A percentile compares a stretch with the other conserved stretches of the same genome.
Evolutionary conservation across 2,888 invertebrate genomes (phyloP).

Genomic region (Uloborus plumipes): DNA sequence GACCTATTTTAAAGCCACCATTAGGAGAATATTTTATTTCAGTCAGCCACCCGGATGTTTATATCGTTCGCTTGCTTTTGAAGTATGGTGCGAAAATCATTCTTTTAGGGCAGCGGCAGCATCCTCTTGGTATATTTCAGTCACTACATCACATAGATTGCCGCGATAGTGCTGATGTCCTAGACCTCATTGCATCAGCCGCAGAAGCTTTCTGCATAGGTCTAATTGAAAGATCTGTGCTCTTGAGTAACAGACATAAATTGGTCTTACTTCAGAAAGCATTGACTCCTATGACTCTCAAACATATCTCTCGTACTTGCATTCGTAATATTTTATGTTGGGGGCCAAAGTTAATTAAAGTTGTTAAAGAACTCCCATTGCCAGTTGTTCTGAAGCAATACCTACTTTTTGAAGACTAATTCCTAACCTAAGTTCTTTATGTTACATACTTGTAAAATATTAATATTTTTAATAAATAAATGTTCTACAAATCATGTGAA

Average conservation of each 20-base stretch:
- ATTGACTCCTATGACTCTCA: constrained; percentile 78
- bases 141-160: constrained; percentile 78
- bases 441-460: not conserved
- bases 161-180: constrained; percentile 74
- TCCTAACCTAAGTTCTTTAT: not conserved
- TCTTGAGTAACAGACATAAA: constrained; percentile 79
- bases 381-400: constrained; percentile 79
- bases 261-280: constrained; percentile 78
- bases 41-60: constrained; percentile 78
- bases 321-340: constrained; percentile 76
- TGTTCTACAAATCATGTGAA: too few species aligned
- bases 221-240: constrained; percentile 82
- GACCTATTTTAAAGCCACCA: constrained; percentile 82
- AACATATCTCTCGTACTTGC: constrained; percentile 78
- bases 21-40: constrained; percentile 76
- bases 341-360: constrained; percentile 46
- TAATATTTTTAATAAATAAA: not conserved
- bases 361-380: constrained; percentile 76
- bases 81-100: constrained; percentile 79
- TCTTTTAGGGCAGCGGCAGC: constrained; percentile 84
- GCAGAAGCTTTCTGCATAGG: constrained; percentile 84
- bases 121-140: constrained; percentile 86
- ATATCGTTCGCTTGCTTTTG: constrained; percentile 80
- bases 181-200: constrained; percentile 78
- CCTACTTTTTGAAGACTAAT: constrained; percentile 76